Conservation (phyloP, 2,888 invertebrate genomes). For the Thecocarcelia acutangulata region DNA sequence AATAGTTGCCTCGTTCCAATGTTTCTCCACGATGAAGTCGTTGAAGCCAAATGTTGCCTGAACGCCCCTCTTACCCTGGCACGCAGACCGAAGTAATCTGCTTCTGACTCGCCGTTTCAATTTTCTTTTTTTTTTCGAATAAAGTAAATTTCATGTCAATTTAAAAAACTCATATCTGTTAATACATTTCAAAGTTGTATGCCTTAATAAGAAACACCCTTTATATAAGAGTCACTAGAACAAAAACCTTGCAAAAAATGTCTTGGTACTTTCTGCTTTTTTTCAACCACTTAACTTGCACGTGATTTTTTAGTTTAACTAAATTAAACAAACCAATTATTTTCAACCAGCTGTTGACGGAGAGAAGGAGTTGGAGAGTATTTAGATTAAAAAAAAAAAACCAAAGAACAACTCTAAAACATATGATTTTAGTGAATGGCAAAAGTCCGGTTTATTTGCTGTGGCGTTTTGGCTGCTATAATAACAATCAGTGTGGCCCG, state of each 20-base stretch:
- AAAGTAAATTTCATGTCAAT: no score
- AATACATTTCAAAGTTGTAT: no score
- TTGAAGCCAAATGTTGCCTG: no score
- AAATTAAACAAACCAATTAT: conserved; percentile 26
- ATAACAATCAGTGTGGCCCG: conserved; percentile 53
- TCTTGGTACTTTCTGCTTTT: not conserved
- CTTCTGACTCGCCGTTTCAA: no score
- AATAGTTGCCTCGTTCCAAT: no score
- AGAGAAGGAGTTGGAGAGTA: not conserved
- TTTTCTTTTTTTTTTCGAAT: no score
- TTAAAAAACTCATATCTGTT: no score
- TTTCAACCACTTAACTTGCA: not conserved
- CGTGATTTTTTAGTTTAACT: not conserved
- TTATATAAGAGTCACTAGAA: no score
- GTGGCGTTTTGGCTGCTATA: conserved; percentile 23
- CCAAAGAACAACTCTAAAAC: conserved; percentile 33
- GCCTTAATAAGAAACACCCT: no score
- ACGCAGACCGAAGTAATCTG: no score
- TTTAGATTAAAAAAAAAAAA: not conserved
- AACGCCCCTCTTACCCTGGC: no score
- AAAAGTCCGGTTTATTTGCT: conserved; percentile 51
- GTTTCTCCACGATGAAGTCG: no score
- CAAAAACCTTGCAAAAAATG: not conserved
- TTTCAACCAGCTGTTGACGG: conserved; percentile 1
- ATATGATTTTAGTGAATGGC: conserved; percentile 66